Evolutionary conservation across 2,113 vertebrate species (phyloP).

Genomic region (Kryptolebias marmoratus): DNA sequence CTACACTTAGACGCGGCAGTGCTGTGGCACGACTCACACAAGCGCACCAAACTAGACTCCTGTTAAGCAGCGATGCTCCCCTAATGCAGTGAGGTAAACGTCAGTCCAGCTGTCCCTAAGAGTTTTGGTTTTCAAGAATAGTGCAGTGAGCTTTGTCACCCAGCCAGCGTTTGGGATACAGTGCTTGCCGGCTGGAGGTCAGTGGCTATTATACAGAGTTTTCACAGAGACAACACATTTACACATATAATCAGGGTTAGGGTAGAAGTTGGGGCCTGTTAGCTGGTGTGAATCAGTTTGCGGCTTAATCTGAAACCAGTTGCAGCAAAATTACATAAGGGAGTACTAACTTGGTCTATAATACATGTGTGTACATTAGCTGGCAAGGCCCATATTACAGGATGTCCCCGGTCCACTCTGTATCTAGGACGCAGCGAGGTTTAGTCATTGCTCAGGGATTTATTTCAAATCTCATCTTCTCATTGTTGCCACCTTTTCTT

Average conservation of each 20-base stretch:
- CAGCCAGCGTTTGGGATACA: conserved; percentile 56
- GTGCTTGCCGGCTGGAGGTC: conserved; percentile 63
- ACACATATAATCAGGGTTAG: conserved; percentile 61
- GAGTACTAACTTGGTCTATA: conserved; percentile 57
- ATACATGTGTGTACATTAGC: conserved; percentile 59
- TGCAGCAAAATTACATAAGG: conserved; percentile 64
- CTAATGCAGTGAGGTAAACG: conserved; percentile 70
- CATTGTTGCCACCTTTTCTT: conserved; percentile 48
- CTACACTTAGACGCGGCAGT: conserved; percentile 45
- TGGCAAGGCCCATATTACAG: conserved; percentile 38
- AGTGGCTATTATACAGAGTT: conserved; percentile 45
- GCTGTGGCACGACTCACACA: conserved; percentile 40
- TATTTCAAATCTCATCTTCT: conserved; percentile 60
- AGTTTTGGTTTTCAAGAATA: conserved; percentile 71
- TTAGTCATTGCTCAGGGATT: conserved; percentile 55
- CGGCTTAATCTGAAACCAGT: conserved; percentile 67
- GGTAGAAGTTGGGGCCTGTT: conserved; percentile 60
- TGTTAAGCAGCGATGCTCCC: conserved; percentile 31
- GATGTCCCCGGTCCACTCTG: conserved; percentile 39
- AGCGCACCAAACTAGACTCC: conserved; percentile 35
- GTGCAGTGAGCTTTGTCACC: conserved; percentile 58
- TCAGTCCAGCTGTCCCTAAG: conserved; percentile 45
- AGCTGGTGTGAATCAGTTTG: conserved; percentile 78
- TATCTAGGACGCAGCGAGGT: conserved; percentile 57
- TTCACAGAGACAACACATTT: conserved; percentile 66